Conservation (phyloP, 2,113 vertebrate species). For the Paramisgurnus dabryanus region DNA sequence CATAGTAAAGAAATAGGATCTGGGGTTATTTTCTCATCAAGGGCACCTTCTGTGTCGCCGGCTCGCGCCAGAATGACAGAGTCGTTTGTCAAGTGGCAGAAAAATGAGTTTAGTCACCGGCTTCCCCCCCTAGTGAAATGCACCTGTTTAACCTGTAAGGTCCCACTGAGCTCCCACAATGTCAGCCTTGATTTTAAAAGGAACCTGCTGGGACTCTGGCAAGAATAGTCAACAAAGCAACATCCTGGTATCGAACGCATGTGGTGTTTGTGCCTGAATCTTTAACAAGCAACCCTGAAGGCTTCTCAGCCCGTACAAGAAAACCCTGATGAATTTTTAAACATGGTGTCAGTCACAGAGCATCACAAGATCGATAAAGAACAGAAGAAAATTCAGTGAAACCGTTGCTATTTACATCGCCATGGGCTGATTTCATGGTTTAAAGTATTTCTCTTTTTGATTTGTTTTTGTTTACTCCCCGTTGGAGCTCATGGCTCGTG, state of each 20-base stretch:
- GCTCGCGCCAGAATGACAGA: conserved; percentile 65
- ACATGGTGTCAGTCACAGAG: conserved; percentile 23
- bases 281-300: neutral
- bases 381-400: neutral
- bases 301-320: neutral
- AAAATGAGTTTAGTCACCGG: conserved; percentile 62
- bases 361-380: neutral
- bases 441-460: conserved; percentile 11
- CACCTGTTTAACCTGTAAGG: conserved; percentile 63
- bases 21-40: conserved; percentile 51
- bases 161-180: conserved; percentile 8
- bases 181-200: neutral
- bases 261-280: neutral
- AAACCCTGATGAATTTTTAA: conserved; percentile 38
- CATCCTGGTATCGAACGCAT: neutral
- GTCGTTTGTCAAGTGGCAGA: conserved; percentile 69
- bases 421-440: neutral
- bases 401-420: neutral
- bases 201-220: neutral
- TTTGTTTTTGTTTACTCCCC: conserved; percentile 16
- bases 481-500: neutral
- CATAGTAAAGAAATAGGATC: conserved; percentile 9
- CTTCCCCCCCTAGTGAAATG: conserved; percentile 46
- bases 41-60: conserved; percentile 69
- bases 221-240: neutral